Evolutionary conservation across 2,888 invertebrate species (phyloP).

Genomic region (Phymatocera aterrima): DNA sequence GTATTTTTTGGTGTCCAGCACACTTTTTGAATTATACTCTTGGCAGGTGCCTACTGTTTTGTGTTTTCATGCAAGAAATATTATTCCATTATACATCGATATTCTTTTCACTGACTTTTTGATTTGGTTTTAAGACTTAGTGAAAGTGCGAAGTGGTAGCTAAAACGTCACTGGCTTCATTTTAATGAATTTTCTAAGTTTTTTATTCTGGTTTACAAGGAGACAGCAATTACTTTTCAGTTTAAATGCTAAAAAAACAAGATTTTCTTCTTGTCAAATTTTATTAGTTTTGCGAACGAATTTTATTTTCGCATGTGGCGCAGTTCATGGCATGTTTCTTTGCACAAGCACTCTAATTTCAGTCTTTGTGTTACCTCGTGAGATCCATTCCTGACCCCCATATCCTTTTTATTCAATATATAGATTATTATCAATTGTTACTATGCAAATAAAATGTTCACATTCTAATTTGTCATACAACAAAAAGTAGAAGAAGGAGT

Average conservation of each 20-base stretch:
- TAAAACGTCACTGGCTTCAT: constrained; percentile 1
- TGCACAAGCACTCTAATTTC: constrained; percentile 1
- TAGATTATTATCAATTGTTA: not conserved
- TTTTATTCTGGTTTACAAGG: constrained; percentile 27
- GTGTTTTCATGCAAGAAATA: constrained; percentile 30
- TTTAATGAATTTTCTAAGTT: constrained; percentile 1
- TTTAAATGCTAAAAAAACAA: constrained; percentile 54
- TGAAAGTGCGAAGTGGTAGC: not conserved
- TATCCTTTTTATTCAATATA: not conserved
- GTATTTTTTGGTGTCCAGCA: not conserved
- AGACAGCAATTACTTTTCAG: constrained; percentile 69
- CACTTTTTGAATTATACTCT: constrained; percentile 14
- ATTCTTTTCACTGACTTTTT: constrained; percentile 1
- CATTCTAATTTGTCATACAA: not conserved
- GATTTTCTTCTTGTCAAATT: constrained; percentile 48
- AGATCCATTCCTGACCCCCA: constrained; percentile 1
- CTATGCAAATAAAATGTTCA: not conserved
- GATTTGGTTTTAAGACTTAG: constrained; percentile 5
- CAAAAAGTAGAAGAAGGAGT: not conserved
- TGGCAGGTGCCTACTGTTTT: constrained; percentile 30
- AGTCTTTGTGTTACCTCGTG: constrained; percentile 1
- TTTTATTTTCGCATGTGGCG: constrained; percentile 61
- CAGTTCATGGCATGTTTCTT: constrained; percentile 55
- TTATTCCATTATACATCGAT: constrained; percentile 20
- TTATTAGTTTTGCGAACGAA: constrained; percentile 34